Evolutionary conservation across 2,113 vertebrate species (phyloP).

Genomic region (Chunga burmeisteri): DNA sequence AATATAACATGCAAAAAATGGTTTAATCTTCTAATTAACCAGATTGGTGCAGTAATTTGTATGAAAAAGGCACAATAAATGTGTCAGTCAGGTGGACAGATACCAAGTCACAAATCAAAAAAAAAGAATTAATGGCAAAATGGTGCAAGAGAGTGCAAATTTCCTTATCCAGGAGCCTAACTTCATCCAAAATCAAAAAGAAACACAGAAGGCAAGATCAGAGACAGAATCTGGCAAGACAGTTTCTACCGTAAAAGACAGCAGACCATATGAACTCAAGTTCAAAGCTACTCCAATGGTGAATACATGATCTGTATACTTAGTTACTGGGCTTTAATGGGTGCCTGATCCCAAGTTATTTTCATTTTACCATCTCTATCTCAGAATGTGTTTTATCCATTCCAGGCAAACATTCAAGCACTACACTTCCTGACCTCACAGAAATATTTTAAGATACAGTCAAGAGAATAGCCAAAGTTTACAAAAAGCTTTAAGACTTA

Average conservation of each 20-base stretch:
- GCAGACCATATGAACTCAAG: background rate
- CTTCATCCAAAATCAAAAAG: background rate
- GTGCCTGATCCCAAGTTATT: background rate
- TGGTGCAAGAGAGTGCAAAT: background rate
- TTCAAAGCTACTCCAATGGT: background rate
- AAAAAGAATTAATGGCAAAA: background rate
- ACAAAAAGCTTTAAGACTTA: background rate
- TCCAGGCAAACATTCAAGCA: background rate
- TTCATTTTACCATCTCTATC: background rate
- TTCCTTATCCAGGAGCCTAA: background rate
- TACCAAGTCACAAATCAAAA: background rate
- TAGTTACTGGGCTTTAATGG: background rate
- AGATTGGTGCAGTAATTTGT: background rate
- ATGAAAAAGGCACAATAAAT: background rate
- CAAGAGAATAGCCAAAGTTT: background rate
- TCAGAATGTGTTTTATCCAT: background rate
- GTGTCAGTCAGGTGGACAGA: background rate
- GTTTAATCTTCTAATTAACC: background rate
- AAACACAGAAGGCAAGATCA: background rate
- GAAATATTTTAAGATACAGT: background rate
- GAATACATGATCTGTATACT: background rate
- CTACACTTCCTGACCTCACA: background rate
- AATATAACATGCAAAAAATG: background rate
- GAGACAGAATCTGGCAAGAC: background rate
- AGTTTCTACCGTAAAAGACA: background rate